phyloP scores from a whole-genome alignment of 2,888 invertebrate species.

The Luperina nickerlii region DNA sequence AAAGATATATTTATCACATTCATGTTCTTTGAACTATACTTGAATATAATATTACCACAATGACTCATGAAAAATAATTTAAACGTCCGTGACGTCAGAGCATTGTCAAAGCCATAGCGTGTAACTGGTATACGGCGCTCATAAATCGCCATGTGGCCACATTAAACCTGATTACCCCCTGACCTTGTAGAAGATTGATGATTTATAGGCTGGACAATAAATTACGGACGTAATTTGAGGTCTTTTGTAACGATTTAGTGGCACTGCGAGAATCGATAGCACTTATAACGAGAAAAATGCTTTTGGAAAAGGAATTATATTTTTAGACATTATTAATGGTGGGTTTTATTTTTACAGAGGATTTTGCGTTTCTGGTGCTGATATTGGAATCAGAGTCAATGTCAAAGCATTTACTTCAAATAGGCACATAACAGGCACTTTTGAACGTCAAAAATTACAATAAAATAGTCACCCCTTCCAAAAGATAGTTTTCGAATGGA shows the following conservation, averaged over 20 bases:
- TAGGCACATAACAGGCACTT: no score
- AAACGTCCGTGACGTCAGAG: conserved; percentile 55
- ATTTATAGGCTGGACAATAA: conserved; percentile 71
- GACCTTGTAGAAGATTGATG: conserved; percentile 78
- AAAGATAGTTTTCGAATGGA: no score
- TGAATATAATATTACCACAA: conserved; percentile 21
- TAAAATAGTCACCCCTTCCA: no score
- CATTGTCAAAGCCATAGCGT: conserved; percentile 60
- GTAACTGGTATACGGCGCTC: conserved; percentile 62
- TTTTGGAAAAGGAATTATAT: conserved; percentile 33
- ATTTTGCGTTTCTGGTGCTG: conserved; percentile 23
- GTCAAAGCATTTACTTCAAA: no score
- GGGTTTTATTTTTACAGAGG: conserved; percentile 24
- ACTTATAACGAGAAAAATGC: conserved; percentile 64
- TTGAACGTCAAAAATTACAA: no score
- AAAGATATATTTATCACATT: not conserved
- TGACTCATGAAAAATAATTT: conserved; percentile 58
- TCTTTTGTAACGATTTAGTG: conserved; percentile 67
- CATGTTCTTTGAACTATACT: not conserved
- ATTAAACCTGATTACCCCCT: conserved; percentile 72
- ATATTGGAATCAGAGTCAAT: conserved; percentile 20
- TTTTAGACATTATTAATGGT: conserved; percentile 55
- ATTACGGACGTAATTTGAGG: conserved; percentile 67
- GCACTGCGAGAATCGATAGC: conserved; percentile 66
- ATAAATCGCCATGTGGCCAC: conserved; percentile 73